Percentiles rank a stretch among this genome's conserved stretches.
These are phyloP conservation scores for Hypotaenidia philippensis DNA, from an alignment of 2,797 vertebrate genomes.

Conservation along the genomic window DNA sequence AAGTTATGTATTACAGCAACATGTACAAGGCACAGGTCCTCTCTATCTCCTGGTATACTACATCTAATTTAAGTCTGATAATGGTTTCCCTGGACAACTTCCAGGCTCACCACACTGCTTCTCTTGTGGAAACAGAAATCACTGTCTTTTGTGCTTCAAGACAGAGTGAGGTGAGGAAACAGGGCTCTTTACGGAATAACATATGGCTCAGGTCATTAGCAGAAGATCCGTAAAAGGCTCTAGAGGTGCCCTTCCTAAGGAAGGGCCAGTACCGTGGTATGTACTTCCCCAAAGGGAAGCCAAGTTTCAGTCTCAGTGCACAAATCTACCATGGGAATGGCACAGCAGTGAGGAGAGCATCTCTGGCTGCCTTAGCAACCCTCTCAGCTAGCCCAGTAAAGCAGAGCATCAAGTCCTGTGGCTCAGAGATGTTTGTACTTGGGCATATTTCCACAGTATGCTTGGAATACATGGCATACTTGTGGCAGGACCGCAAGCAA, in stretches of 20 bases:
- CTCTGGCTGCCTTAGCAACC: neutral
- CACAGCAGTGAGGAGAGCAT: neutral
- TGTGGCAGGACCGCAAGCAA: neutral
- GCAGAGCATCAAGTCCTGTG: neutral
- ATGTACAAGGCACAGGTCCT: rapidly evolving
- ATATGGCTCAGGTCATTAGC: neutral
- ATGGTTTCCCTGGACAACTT: neutral
- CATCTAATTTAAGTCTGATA: neutral
- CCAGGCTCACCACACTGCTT: neutral
- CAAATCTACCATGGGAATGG: neutral
- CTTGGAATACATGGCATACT: no score
- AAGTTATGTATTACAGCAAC: neutral
- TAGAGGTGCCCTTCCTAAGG: neutral
- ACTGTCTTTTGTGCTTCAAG: neutral
- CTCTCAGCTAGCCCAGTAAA: rapidly evolving
- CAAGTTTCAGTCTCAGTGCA: neutral
- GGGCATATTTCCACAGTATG: neutral
- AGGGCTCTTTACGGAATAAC: neutral
- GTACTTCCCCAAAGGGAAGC: neutral
- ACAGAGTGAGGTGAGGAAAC: neutral
- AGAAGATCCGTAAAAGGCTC: neutral
- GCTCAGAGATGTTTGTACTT: neutral
- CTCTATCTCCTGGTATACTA: neutral
- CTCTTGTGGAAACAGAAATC: neutral
- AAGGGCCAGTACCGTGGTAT: neutral